Conservation (phyloP, 1,140 invertebrate species). For the Cryptotermes secundus region DNA sequence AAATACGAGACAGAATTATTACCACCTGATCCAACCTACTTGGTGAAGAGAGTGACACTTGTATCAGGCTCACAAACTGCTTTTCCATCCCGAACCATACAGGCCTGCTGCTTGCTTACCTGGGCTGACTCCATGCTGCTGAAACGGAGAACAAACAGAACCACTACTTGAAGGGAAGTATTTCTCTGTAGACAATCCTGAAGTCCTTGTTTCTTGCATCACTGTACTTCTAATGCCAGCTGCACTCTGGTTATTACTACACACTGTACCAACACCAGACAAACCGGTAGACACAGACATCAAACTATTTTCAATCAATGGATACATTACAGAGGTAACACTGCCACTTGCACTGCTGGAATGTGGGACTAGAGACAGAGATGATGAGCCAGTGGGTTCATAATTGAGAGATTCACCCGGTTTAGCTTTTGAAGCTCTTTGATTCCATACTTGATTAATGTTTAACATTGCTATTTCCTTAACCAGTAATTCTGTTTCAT, state of each 20-base stretch:
- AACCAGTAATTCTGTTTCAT: neutral
- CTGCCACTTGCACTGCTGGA: neutral
- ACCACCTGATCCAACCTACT: too few relatives aligned
- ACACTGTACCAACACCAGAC: neutral
- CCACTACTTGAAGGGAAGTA: neutral
- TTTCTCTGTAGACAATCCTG: neutral
- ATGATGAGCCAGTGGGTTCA: neutral
- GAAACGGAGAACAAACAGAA: neutral
- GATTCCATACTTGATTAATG: neutral
- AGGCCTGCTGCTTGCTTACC: too few relatives aligned
- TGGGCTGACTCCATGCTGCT: neutral
- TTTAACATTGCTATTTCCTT: constrained; percentile 10
- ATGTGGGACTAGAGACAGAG: neutral
- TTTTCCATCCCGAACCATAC: too few relatives aligned
- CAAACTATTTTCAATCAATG: neutral
- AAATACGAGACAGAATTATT: too few relatives aligned
- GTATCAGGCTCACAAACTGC: too few relatives aligned
- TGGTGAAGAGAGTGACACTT: too few relatives aligned
- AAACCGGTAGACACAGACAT: neutral
- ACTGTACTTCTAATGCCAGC: neutral
- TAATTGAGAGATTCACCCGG: neutral
- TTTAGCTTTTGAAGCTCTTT: neutral
- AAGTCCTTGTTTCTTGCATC: neutral
- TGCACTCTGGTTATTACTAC: neutral
- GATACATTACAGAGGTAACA: neutral